A percentile compares a stretch with the other conserved stretches of the same genome.
These are phyloP conservation scores for Bacillus rossius DNA, from an alignment of 1,140 invertebrate genomes.

Conservation along the genomic window DNA sequence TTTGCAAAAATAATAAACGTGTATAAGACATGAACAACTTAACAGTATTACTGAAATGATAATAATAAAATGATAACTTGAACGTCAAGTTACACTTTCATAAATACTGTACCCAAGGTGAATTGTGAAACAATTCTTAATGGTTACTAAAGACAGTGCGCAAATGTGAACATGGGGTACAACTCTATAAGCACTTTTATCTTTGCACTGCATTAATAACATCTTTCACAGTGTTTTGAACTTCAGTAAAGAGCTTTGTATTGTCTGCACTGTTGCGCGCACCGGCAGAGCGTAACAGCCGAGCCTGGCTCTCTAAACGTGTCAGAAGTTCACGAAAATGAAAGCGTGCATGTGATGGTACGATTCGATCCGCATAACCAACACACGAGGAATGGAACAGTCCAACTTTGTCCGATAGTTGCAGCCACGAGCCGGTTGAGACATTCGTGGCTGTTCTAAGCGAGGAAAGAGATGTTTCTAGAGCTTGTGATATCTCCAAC, in stretches of 20 bases:
- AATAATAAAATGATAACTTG: not conserved
- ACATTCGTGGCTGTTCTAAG: conserved; percentile 51
- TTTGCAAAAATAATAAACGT: not conserved
- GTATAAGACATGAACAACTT: no score
- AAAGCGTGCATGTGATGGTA: conserved; percentile 82
- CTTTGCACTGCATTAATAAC: conserved; percentile 74
- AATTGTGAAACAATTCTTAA: not conserved
- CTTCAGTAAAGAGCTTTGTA: conserved; percentile 56
- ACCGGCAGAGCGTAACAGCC: conserved; percentile 65
- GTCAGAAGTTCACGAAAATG: conserved; percentile 82
- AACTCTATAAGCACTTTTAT: conserved; percentile 43
- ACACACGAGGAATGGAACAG: conserved; percentile 70
- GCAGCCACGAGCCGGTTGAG: conserved; percentile 65
- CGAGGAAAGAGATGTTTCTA: conserved; percentile 59
- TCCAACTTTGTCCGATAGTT: conserved; percentile 77
- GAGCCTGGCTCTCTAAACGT: conserved; percentile 71
- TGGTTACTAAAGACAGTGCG: not conserved
- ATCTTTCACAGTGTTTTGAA: conserved; percentile 76
- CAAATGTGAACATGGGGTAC: not conserved
- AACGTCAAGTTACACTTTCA: not conserved
- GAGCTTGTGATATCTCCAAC: conserved; percentile 58
- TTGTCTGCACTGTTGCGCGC: conserved; percentile 61
- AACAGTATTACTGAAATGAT: not conserved
- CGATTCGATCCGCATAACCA: conserved; percentile 61
- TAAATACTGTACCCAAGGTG: not conserved